Percentiles rank a stretch among this genome's conserved stretches.
phyloP scores from a whole-genome alignment of 2,888 invertebrate genomes.

The Limnephilus auricula region DNA sequence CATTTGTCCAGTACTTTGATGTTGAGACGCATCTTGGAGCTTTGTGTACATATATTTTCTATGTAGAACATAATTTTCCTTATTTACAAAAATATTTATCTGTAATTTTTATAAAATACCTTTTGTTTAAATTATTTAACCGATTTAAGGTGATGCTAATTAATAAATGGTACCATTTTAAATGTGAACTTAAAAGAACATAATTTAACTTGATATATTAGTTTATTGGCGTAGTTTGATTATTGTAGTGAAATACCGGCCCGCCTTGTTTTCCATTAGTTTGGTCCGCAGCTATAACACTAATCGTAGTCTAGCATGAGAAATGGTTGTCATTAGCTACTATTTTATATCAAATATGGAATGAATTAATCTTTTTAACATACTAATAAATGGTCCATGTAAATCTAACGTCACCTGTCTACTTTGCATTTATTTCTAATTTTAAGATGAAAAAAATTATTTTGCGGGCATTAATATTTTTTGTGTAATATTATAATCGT shows the following conservation, averaged over 20 bases:
- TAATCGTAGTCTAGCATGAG: background rate
- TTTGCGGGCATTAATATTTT: background rate
- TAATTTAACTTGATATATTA: background rate
- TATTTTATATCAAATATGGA: background rate
- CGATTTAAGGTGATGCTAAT: background rate
- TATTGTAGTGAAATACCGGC: background rate
- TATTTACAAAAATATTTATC: conserved; percentile 28
- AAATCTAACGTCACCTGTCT: background rate
- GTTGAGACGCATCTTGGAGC: conserved; percentile 24
- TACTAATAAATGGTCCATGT: background rate
- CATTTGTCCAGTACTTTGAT: conserved; percentile 16
- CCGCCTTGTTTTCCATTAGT: background rate
- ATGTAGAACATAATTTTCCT: conserved; percentile 26
- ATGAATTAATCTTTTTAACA: background rate
- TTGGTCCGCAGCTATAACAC: background rate
- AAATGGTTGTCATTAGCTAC: background rate
- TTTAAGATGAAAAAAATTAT: background rate
- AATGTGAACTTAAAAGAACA: background rate
- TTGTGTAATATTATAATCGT: background rate
- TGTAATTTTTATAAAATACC: conserved; percentile 19
- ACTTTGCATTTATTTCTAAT: background rate
- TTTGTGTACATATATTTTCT: conserved; percentile 47
- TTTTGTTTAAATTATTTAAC: conserved; percentile 15
- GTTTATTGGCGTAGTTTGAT: background rate
- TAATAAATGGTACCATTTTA: background rate